Evolutionary conservation across 2,888 invertebrate genomes (phyloP).

Genomic region (Eupithecia exiguata): DNA sequence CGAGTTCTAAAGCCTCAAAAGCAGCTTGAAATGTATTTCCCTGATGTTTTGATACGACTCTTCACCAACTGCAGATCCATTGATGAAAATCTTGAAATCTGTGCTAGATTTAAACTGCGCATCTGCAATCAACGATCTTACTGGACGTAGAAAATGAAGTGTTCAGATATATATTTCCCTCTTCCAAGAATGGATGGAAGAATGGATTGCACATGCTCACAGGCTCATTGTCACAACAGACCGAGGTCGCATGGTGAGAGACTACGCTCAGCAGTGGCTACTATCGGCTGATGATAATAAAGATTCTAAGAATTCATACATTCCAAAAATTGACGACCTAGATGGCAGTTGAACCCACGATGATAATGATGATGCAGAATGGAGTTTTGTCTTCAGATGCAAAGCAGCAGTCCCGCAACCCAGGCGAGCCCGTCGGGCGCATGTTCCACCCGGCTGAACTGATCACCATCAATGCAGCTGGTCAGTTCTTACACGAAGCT

Average conservation of each 20-base stretch:
- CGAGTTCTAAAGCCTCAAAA: background rate
- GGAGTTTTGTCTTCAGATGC: background rate
- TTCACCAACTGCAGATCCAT: too few species aligned
- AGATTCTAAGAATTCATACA: background rate
- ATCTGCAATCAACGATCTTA: background rate
- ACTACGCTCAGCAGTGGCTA: background rate
- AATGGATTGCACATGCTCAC: background rate
- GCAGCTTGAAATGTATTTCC: background rate
- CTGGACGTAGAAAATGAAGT: background rate
- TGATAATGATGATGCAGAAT: background rate
- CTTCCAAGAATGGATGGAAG: too few species aligned
- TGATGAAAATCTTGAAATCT: background rate
- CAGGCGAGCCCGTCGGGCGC: slow-evolving; percentile 34
- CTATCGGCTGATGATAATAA: background rate
- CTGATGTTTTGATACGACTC: background rate
- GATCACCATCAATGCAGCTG: slow-evolving; percentile 41
- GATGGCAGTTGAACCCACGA: background rate
- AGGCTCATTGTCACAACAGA: background rate
- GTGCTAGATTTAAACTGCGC: too few species aligned
- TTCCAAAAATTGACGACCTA: background rate
- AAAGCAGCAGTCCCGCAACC: background rate
- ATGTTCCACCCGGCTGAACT: slow-evolving; percentile 47
- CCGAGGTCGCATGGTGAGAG: background rate
- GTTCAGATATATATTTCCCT: background rate
- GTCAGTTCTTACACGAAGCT: slow-evolving; percentile 26